These are phyloP conservation scores for Cephus rjabovi DNA, from an alignment of 2,888 invertebrate genomes.

Conservation along the genomic window DNA sequence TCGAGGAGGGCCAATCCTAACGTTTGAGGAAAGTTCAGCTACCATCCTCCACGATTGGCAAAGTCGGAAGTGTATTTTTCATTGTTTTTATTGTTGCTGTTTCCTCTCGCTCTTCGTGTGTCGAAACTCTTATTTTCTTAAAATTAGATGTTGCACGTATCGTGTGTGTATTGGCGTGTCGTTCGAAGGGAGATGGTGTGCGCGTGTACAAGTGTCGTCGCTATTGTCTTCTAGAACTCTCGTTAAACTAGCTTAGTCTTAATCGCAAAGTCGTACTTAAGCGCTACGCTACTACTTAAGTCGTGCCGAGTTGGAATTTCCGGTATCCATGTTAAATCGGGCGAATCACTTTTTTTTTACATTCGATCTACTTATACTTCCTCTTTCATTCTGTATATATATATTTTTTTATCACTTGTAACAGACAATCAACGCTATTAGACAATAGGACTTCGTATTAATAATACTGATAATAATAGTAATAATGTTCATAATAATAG, in stretches of 20 bases:
- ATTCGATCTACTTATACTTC: not conserved
- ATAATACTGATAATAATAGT: constrained; percentile 43
- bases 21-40: too few relatives aligned
- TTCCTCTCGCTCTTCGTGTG: too few relatives aligned
- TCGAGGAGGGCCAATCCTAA: too few relatives aligned
- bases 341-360: too few relatives aligned
- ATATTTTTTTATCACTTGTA: constrained; percentile 37
- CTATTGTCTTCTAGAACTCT: constrained; percentile 51
- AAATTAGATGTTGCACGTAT: too few relatives aligned
- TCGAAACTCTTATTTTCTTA: too few relatives aligned
- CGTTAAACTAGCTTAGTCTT: constrained; percentile 30
- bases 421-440: constrained; percentile 57
- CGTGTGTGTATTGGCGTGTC: not conserved
- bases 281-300: constrained; percentile 22
- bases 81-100: too few relatives aligned
- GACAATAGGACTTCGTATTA: constrained; percentile 54
- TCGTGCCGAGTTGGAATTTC: not conserved
- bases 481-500: constrained; percentile 40
- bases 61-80: too few relatives aligned
- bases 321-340: not conserved
- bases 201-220: constrained; percentile 16
- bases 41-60: too few relatives aligned
- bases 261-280: constrained; percentile 27
- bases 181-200: not conserved
- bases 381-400: constrained; percentile 12